Conservation (phyloP, 2,113 vertebrate species). For the Typhlomys cinereus region DNA sequence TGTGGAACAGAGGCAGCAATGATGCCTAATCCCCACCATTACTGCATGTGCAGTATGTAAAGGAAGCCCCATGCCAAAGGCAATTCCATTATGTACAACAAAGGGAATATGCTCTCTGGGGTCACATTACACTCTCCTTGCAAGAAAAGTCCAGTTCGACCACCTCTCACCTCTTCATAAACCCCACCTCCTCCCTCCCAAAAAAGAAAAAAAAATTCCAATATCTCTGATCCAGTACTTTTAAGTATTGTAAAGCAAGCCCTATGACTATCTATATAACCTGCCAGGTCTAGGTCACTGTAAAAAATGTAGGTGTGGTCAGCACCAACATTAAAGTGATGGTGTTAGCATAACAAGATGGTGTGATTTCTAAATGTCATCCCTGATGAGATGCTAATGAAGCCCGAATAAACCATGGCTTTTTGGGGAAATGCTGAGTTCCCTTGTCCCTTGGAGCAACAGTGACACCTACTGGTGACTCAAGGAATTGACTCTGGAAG, state of each 20-base stretch:
- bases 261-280: not conserved
- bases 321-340: not conserved
- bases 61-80: not conserved
- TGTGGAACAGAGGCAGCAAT: not conserved
- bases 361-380: not conserved
- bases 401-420: not conserved
- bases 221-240: no score
- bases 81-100: not conserved
- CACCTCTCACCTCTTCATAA: not conserved
- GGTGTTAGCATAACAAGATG: not conserved
- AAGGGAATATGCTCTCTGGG: not conserved
- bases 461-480: not conserved
- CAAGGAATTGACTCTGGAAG: not conserved
- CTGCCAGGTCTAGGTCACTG: not conserved
- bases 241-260: not conserved
- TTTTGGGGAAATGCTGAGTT: not conserved
- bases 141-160: not conserved
- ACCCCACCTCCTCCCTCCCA: not conserved
- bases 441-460: not conserved
- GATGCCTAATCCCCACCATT: not conserved
- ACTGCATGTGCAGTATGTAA: not conserved
- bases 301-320: not conserved
- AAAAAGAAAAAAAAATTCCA: not conserved
- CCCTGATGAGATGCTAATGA: not conserved
- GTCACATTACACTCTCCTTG: not conserved